A percentile compares a stretch with the other conserved stretches of the same genome.
phyloP scores from a whole-genome alignment of 2,888 invertebrate genomes.

The Ochropleura leucogaster region DNA sequence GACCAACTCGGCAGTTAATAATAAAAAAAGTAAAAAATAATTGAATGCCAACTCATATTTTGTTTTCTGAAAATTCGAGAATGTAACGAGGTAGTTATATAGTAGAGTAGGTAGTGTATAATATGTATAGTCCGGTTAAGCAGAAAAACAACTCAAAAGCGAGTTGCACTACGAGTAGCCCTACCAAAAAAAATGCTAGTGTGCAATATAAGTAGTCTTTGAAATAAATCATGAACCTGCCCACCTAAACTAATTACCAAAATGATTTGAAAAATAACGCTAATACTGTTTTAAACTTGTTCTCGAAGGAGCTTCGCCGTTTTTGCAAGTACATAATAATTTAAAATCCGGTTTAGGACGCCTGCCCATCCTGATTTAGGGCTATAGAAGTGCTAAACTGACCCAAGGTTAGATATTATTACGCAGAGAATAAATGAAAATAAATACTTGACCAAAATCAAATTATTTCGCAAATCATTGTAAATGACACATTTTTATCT shows the following conservation, averaged over 20 bases:
- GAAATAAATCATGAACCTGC: neutral
- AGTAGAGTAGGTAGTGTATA: no score
- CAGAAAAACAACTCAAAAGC: no score
- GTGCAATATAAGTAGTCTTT: neutral
- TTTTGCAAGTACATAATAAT: neutral
- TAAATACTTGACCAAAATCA: neutral
- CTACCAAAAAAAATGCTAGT: no score
- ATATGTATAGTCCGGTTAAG: no score
- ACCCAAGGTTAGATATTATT: neutral
- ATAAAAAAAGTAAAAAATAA: neutral
- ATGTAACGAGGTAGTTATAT: neutral
- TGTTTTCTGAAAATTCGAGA: neutral
- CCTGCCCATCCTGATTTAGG: neutral
- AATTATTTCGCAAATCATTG: neutral
- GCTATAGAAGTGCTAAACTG: neutral
- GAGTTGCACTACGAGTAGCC: no score
- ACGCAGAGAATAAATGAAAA: neutral
- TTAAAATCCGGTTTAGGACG: constrained; percentile 12
- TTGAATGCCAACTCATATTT: neutral
- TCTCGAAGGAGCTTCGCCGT: neutral
- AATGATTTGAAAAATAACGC: constrained; percentile 7
- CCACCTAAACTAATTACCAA: neutral
- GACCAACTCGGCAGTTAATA: neutral
- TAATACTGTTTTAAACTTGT: constrained; percentile 7
- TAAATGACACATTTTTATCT: neutral